Percentiles rank a stretch among this genome's conserved stretches.
These are phyloP conservation scores for Pachliopta kotzebuea DNA, from an alignment of 2,888 invertebrate species.

Conservation along the genomic window DNA sequence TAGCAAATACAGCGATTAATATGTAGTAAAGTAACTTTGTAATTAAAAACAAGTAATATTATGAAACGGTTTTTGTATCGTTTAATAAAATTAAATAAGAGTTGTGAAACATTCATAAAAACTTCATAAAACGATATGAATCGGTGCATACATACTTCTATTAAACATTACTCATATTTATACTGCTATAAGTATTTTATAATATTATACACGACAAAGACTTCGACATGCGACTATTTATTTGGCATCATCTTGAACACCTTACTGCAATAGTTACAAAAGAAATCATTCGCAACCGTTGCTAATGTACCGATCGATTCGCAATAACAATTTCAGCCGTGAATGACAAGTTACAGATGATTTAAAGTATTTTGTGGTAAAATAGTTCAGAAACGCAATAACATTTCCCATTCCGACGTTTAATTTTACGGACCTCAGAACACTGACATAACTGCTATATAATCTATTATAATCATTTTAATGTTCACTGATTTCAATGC, in stretches of 20 bases:
- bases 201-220: background rate
- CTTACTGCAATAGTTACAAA: conserved; percentile 30
- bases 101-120: background rate
- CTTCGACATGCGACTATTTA: conserved; percentile 1
- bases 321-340: conserved; percentile 25
- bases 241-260: conserved; percentile 17
- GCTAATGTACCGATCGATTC: conserved; percentile 29
- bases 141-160: background rate
- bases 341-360: conserved; percentile 1
- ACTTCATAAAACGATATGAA: background rate
- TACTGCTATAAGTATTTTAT: background rate
- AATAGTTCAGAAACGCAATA: conserved; percentile 21
- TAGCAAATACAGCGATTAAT: too few relatives aligned
- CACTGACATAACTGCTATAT: conserved; percentile 2
- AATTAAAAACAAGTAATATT: too few relatives aligned
- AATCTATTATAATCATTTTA: background rate
- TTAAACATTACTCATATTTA: background rate
- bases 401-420: conserved; percentile 7
- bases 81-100: too few relatives aligned
- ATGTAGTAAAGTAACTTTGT: too few relatives aligned
- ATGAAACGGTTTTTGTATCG: too few relatives aligned
- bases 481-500: background rate
- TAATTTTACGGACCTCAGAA: conserved; percentile 18
- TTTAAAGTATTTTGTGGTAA: conserved; percentile 9
- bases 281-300: conserved; percentile 32